Percentiles rank a stretch among this genome's conserved stretches.
These are phyloP conservation scores for Calyptomena viridis DNA, from an alignment of 2,113 vertebrate species.

Conservation along the genomic window DNA sequence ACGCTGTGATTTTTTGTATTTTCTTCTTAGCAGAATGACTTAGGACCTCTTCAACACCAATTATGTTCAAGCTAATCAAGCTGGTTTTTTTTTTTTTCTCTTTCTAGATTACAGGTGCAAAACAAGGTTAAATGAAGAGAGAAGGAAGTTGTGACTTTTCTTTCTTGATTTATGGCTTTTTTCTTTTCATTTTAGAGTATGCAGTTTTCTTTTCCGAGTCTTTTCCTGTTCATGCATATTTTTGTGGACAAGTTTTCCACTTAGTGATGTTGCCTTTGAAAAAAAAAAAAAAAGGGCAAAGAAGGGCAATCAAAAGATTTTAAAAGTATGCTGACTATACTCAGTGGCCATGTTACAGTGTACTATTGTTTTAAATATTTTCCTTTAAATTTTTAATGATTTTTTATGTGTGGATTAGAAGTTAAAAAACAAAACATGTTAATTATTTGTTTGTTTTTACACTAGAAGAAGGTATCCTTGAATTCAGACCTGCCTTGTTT, in stretches of 20 bases:
- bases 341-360: background rate
- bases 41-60: background rate
- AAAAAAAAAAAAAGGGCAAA: background rate
- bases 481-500: background rate
- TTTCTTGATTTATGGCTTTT: background rate
- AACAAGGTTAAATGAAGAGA: background rate
- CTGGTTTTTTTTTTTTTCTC: background rate
- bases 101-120: background rate
- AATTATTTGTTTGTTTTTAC: background rate
- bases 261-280: background rate
- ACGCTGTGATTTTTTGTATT: background rate
- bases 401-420: background rate
- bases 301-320: background rate
- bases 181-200: background rate
- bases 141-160: background rate
- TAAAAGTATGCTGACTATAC: background rate
- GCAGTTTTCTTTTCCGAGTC: background rate
- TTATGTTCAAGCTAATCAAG: background rate
- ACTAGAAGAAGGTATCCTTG: background rate
- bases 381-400: background rate
- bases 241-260: background rate
- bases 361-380: background rate
- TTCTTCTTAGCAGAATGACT: background rate
- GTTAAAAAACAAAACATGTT: background rate
- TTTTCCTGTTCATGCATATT: background rate